These are phyloP conservation scores for Eciton burchellii DNA, from an alignment of 1,140 invertebrate species.

Conservation along the genomic window DNA sequence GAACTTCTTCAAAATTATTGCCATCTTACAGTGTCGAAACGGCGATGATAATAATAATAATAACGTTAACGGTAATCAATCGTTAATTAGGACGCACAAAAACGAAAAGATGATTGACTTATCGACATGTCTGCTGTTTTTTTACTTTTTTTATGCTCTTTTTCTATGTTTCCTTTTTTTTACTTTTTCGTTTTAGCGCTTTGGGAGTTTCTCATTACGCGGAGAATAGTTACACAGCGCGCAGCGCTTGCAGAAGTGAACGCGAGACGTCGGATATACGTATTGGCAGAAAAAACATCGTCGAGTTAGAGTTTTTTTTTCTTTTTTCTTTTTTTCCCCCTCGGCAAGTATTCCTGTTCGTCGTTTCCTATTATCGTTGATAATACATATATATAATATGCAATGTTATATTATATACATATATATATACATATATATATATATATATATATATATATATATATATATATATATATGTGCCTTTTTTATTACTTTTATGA, in stretches of 20 bases:
- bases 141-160: conserved; percentile 50
- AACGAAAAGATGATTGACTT: conserved; percentile 66
- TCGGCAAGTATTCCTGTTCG: conserved; percentile 80
- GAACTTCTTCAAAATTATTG: conserved; percentile 82
- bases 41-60: conserved; percentile 38
- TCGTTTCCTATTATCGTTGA: too few species aligned
- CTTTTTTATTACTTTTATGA: conserved; percentile 73
- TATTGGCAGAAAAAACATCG: conserved; percentile 84
- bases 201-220: conserved; percentile 65
- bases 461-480: too few species aligned
- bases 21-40: conserved; percentile 81
- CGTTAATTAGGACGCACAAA: conserved; percentile 56
- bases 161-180: conserved; percentile 56
- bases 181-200: conserved; percentile 61
- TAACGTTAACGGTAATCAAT: conserved; percentile 48
- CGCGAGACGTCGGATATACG: conserved; percentile 78
- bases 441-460: too few species aligned
- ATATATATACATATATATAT: too few species aligned
- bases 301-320: conserved; percentile 79
- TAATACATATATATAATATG: conserved; percentile 82
- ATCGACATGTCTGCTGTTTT: conserved; percentile 57
- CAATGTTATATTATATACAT: too few species aligned
- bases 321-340: too few species aligned
- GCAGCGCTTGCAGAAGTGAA: conserved; percentile 66
- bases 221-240: conserved; percentile 52